Conservation (phyloP, 1,140 invertebrate species). For the Apolygus lucorum region DNA sequence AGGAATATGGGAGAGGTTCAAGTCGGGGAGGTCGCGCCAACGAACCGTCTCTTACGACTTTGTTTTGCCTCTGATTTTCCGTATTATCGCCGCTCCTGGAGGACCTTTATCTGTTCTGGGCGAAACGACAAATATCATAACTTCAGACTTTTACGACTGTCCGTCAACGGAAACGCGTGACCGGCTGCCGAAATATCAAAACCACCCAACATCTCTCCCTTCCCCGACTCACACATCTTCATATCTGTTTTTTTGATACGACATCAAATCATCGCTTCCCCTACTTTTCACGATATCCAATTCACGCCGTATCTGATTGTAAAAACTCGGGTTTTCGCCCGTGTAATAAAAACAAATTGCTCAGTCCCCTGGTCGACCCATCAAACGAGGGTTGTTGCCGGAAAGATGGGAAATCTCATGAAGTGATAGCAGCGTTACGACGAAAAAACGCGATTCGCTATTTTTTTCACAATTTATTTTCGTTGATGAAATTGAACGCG, state of each 20-base stretch:
- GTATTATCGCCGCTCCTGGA: slow-evolving; percentile 21
- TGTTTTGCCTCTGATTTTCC: slow-evolving; percentile 29
- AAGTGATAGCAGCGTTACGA: too few relatives aligned
- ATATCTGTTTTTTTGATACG: background rate
- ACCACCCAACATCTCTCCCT: too few relatives aligned
- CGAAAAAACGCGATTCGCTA: too few relatives aligned
- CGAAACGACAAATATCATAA: slow-evolving; percentile 25
- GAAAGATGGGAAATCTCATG: background rate
- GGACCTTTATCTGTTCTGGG: slow-evolving; percentile 16
- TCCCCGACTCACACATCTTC: too few relatives aligned
- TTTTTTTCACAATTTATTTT: too few relatives aligned
- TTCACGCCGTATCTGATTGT: background rate
- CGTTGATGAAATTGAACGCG: too few relatives aligned
- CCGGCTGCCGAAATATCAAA: too few relatives aligned
- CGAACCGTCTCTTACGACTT: slow-evolving; percentile 26
- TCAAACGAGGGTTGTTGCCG: background rate
- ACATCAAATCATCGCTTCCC: background rate
- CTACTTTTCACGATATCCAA: too few relatives aligned
- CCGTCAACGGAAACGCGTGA: background rate
- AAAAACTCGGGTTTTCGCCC: background rate
- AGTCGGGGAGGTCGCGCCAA: background rate
- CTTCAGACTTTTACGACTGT: slow-evolving; percentile 7
- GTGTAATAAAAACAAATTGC: background rate
- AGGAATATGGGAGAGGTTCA: background rate
- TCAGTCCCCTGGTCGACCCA: background rate